A percentile compares a stretch with the other conserved stretches of the same genome.
phyloP scores from a whole-genome alignment of 2,888 invertebrate species.

The Mythimna ferrago region DNA sequence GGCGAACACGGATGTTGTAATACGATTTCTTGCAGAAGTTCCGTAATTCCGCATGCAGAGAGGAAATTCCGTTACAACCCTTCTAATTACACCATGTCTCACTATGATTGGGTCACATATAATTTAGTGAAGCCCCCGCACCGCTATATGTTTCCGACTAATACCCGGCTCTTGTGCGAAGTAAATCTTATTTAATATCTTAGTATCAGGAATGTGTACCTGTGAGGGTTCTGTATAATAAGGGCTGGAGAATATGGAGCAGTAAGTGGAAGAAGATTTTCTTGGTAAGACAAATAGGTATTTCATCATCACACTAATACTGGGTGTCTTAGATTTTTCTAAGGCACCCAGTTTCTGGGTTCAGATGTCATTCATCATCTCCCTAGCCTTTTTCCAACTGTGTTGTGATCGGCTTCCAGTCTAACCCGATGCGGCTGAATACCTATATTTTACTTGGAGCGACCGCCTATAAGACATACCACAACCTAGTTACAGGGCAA shows the following conservation, averaged over 20 bases:
- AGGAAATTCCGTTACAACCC: neutral
- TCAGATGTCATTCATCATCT: no score
- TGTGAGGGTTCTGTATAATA: neutral
- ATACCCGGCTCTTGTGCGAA: slow-evolving; percentile 34
- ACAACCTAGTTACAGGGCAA: no score
- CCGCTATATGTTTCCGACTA: slow-evolving; percentile 60
- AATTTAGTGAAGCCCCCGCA: slow-evolving; percentile 68
- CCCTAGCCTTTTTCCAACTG: no score
- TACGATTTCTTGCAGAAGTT: neutral
- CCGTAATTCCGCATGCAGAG: neutral
- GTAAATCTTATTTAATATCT: slow-evolving; percentile 62
- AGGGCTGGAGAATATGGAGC: slow-evolving; percentile 5
- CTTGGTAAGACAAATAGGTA: neutral
- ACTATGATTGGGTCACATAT: slow-evolving; percentile 71
- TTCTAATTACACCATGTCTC: slow-evolving; percentile 69
- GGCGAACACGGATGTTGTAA: no score
- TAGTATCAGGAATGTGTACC: slow-evolving; percentile 24
- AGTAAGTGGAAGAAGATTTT: slow-evolving; percentile 2
- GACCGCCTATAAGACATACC: no score
- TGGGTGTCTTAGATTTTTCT: no score
- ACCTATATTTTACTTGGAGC: no score
- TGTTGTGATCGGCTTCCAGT: no score
- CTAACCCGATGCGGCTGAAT: no score
- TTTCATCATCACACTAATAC: no score
- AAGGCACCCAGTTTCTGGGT: no score